Evolutionary conservation across 1,140 invertebrate species (phyloP), one percentile per base, ranked within the genome.

Genomic region (Stenopsyche tienmushanensis): DNA sequence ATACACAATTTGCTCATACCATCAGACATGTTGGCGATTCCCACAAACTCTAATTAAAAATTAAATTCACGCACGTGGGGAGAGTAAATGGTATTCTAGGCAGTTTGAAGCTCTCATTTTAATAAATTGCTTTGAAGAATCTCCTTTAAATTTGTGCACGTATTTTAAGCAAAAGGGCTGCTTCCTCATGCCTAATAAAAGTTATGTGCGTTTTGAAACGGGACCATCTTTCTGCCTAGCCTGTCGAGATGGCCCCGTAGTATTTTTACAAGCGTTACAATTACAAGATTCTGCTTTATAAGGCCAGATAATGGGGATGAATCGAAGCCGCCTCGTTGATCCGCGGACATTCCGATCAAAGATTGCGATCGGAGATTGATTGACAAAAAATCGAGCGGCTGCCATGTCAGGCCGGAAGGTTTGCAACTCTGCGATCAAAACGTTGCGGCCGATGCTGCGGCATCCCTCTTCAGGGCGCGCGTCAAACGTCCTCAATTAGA

Each of bases 401-500:
- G 65, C 57, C 65, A 23, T 15, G 44, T 59, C 49, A 45, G 29
- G 41, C 34, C n/a, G 42, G 20, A 54, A 24, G 52, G 23, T n/a
- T n/a, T n/a, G n/a, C n/a, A n/a, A n/a, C n/a, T n/a, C n/a, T n/a
- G n/a, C n/a, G n/a, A n/a, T n/a, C n/a, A n/a, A 23, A 13, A 18
- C 3, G 2, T n/a, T 26, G 52, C 55, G 15, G 20, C 15, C 8
- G 45, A 5, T 5, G 18, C 44, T 20, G 25, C 8, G 9, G 20
- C 50, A 15, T 53, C 20, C 50, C 17, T 53, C 50, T 53, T 53
- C 50, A 10, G 25, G 20, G 47, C 52, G 59, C 55, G 62, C 62
- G 66, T 68, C 62, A 64, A 10, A 52, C 55, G 66, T 68, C 66
- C 42, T 58, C 66, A 68, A 68, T 68, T 68, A 68, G 62, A 58